A percentile compares a stretch with the other conserved stretches of the same genome.
These are phyloP conservation scores for Galeopterus variegatus DNA, from an alignment of 2,113 vertebrate species.

Conservation along the genomic window DNA sequence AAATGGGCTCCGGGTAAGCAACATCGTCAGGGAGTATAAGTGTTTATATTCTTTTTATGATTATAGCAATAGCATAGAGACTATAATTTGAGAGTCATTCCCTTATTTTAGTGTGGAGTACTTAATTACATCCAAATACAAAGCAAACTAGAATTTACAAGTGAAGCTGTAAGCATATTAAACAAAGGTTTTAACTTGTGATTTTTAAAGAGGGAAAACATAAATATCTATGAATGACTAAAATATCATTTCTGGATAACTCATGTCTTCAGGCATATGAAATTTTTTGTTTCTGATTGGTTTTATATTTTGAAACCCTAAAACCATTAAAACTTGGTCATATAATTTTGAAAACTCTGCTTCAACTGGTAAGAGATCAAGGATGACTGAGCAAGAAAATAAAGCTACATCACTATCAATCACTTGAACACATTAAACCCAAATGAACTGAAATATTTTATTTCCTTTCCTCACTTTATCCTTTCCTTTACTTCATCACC, in stretches of 20 bases:
- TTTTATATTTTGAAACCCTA: conserved; percentile 53
- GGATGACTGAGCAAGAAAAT: conserved; percentile 25
- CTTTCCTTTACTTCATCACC: background rate
- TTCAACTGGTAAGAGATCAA: conserved; percentile 35
- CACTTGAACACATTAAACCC: conserved; percentile 21
- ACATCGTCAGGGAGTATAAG: background rate
- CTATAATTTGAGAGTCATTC: background rate
- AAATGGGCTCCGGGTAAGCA: background rate
- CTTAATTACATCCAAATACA: conserved; percentile 58
- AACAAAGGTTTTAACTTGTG: conserved; percentile 4
- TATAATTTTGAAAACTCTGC: conserved; percentile 21
- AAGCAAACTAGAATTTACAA: conserved; percentile 64
- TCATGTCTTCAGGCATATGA: background rate
- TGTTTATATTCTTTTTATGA: background rate
- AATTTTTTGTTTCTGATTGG: conserved; percentile 56
- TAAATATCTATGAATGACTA: conserved; percentile 28
- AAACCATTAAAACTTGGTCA: conserved; percentile 17
- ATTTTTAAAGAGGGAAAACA: conserved; percentile 61
- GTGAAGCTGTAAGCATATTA: conserved; percentile 39
- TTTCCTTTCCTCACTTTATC: conserved; percentile 51
- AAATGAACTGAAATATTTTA: conserved; percentile 32
- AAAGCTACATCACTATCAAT: conserved; percentile 37
- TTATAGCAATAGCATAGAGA: background rate
- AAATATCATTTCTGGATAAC: conserved; percentile 22
- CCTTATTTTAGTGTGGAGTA: conserved; percentile 31